These are phyloP conservation scores for Phocoena phocoena DNA, from an alignment of 2,113 vertebrate species.

Conservation along the genomic window DNA sequence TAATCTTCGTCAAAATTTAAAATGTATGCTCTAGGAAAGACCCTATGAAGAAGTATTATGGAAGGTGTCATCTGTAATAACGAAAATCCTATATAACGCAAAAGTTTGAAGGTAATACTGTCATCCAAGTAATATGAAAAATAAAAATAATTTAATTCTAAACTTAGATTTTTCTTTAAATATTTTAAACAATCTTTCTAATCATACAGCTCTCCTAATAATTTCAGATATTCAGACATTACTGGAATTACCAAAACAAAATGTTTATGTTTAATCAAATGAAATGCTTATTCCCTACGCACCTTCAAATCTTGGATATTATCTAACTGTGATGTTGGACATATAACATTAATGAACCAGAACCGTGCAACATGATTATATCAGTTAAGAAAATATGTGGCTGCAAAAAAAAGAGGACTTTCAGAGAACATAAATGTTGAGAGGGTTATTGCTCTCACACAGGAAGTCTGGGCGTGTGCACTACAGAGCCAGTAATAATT, in stretches of 20 bases:
- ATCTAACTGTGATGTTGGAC: background rate
- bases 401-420: background rate
- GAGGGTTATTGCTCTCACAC: background rate
- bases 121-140: background rate
- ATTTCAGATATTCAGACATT: background rate
- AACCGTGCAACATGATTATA: background rate
- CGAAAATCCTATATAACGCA: background rate
- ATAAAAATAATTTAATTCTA: background rate
- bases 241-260: background rate
- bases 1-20: background rate
- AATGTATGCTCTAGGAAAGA: background rate
- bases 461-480: background rate
- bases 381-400: background rate
- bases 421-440: background rate
- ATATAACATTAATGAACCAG: background rate
- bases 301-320: background rate
- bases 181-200: background rate
- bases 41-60: background rate
- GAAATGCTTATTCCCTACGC: background rate
- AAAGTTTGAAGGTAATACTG: background rate
- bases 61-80: background rate
- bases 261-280: background rate
- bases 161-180: background rate
- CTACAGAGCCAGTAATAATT: too few relatives aligned
- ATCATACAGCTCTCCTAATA: background rate